Evolutionary conservation across 1,140 invertebrate genomes (phyloP).

Genomic region (Micrasema longulum): DNA sequence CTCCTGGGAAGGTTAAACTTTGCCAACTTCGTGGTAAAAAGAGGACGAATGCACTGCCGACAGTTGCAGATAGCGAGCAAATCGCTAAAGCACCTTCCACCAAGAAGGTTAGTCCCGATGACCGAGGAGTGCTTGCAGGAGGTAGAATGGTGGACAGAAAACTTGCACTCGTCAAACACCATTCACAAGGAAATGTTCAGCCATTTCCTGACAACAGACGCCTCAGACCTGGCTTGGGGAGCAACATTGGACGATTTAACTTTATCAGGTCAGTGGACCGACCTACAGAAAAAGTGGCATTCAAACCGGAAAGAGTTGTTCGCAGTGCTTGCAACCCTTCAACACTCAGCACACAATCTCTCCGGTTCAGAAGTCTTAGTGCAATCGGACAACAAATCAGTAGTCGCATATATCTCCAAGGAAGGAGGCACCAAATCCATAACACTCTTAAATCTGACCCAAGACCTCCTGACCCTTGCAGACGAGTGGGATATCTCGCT

Average conservation of each 20-base stretch:
- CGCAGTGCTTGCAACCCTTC: background rate
- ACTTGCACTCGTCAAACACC: background rate
- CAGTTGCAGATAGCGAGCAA: conserved; percentile 35
- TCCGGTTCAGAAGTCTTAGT: conserved; percentile 46
- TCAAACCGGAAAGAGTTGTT: background rate
- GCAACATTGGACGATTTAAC: background rate
- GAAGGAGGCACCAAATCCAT: conserved; percentile 55
- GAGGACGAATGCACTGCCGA: conserved; percentile 60
- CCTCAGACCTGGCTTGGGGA: background rate
- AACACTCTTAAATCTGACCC: conserved; percentile 51
- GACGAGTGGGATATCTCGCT: conserved; percentile 51
- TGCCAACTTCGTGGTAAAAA: conserved; percentile 68
- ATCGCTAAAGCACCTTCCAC: background rate
- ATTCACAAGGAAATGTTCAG: background rate
- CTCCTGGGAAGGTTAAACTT: conserved; percentile 58
- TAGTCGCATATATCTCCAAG: conserved; percentile 51
- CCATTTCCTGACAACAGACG: background rate
- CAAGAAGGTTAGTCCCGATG: background rate
- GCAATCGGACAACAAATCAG: conserved; percentile 53
- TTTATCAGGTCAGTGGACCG: background rate
- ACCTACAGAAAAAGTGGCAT: background rate
- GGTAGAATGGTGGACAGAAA: background rate
- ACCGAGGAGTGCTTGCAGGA: background rate
- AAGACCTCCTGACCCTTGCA: conserved; percentile 48
- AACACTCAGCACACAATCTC: background rate